These are phyloP conservation scores for Cyaniris semiargus DNA, from an alignment of 2,888 invertebrate species.

Conservation along the genomic window DNA sequence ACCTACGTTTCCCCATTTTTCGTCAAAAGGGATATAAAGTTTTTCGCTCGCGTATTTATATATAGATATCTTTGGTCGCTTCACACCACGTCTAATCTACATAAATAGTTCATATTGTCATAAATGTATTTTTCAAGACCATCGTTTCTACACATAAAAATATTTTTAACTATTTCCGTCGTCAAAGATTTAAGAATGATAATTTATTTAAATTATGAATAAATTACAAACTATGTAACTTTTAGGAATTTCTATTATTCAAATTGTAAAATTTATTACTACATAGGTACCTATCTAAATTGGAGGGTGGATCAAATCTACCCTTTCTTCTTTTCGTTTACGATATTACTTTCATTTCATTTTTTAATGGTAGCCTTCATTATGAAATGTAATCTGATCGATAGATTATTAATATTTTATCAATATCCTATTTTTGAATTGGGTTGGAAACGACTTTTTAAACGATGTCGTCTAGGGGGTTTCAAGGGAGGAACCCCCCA, in stretches of 20 bases:
- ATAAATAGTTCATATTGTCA: no score
- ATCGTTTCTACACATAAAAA: no score
- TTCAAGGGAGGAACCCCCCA: not conserved
- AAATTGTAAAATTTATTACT: no score
- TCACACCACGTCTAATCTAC: not conserved
- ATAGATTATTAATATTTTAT: not conserved
- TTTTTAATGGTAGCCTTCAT: not conserved
- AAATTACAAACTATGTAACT: no score
- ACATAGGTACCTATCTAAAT: not conserved
- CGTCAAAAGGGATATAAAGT: no score
- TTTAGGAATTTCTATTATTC: no score
- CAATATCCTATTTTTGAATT: slow-evolving; percentile 1
- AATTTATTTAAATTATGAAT: no score
- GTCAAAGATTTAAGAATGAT: no score
- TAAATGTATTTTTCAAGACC: no score
- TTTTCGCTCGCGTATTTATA: no score
- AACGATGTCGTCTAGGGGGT: slow-evolving; percentile 4
- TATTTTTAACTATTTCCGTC: no score
- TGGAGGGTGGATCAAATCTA: not conserved
- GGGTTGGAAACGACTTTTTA: slow-evolving; percentile 12
- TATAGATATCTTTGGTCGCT: not conserved
- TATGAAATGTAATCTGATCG: not conserved
- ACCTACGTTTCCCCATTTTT: no score
- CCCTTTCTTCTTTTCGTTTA: not conserved
- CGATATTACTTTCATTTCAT: not conserved